A percentile compares a stretch with the other conserved stretches of the same genome.
Conservation (phyloP, 2,113 vertebrate genomes). For the Pterocles gutturalis region DNA sequence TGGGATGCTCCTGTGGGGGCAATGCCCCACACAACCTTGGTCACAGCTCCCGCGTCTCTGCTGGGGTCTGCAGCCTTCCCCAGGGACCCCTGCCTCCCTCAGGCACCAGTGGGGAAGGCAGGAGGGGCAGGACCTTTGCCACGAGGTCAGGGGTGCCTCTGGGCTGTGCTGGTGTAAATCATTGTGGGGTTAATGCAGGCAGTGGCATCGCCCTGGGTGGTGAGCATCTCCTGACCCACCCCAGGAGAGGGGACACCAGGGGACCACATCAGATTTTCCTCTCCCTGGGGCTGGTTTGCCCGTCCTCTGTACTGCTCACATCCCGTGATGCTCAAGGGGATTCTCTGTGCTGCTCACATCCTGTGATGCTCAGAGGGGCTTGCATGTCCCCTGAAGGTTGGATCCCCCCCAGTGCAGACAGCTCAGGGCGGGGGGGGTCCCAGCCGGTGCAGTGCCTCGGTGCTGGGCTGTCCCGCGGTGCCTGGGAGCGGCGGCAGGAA, state of each 20-base stretch:
- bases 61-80: background rate
- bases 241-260: background rate
- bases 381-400: background rate
- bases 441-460: accelerated
- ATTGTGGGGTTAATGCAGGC: background rate
- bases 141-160: background rate
- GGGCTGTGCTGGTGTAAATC: background rate
- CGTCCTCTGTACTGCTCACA: background rate
- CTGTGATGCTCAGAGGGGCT: background rate
- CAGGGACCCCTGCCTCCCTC: background rate
- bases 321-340: background rate
- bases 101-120: accelerated
- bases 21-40: background rate
- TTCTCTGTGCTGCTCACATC: accelerated
- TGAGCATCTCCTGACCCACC: background rate
- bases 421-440: accelerated
- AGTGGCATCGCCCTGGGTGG: background rate
- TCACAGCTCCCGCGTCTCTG: background rate
- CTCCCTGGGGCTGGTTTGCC: background rate
- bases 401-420: background rate
- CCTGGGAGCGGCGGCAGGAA: constrained; percentile 43
- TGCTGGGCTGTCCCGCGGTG: background rate
- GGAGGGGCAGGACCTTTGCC: background rate
- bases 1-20: accelerated
- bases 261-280: background rate